Evolutionary conservation across 2,888 invertebrate species (phyloP).

Genomic region (Choristoneura rosaceana): DNA sequence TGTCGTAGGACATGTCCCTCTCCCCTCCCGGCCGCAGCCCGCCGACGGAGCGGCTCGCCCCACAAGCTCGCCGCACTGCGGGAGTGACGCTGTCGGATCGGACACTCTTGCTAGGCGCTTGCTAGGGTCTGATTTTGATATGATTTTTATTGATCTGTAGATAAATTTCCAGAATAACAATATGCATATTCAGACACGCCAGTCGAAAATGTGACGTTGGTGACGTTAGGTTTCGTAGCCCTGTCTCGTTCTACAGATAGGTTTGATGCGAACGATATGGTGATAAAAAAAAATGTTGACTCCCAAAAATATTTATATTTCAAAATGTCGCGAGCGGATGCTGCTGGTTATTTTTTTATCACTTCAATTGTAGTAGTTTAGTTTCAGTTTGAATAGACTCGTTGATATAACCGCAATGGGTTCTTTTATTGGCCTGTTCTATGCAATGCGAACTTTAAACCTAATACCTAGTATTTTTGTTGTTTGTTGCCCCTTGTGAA

Average conservation of each 20-base stretch:
- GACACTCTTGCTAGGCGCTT: slow-evolving; percentile 7
- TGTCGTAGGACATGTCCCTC: neutral
- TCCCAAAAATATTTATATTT: slow-evolving; percentile 14
- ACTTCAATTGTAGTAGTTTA: slow-evolving; percentile 29
- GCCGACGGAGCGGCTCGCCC: neutral
- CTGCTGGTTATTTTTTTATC: slow-evolving; percentile 22
- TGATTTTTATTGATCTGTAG: slow-evolving; percentile 21
- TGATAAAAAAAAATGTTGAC: neutral
- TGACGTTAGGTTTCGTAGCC: neutral
- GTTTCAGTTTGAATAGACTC: slow-evolving; percentile 31
- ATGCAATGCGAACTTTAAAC: neutral
- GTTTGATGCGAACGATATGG: neutral
- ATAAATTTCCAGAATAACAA: neutral
- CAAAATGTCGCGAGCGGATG: neutral
- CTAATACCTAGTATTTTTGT: neutral
- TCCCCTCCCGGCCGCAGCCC: neutral
- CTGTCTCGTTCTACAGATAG: neutral
- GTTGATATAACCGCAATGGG: slow-evolving; percentile 20
- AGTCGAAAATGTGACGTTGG: slow-evolving; percentile 14
- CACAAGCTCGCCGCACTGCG: neutral
- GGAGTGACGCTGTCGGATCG: neutral
- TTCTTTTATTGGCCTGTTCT: slow-evolving; percentile 15
- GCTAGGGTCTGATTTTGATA: slow-evolving; percentile 14
- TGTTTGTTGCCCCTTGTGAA: neutral
- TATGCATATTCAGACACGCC: slow-evolving; percentile 5